Base-by-base conservation (phyloP, 1,140 invertebrate genomes). In the Bemisia tabaci region DNA sequence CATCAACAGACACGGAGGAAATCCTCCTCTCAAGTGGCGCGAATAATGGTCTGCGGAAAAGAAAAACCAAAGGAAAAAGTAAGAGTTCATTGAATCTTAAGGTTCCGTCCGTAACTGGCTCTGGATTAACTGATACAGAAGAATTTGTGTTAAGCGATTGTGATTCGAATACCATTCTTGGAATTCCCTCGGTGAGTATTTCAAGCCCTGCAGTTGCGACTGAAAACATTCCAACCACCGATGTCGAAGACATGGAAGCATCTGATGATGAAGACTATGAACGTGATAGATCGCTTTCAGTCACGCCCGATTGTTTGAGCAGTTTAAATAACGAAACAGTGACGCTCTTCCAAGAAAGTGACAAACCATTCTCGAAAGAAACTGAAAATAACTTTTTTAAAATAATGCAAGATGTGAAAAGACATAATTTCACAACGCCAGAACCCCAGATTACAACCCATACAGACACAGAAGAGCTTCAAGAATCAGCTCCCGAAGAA, bases 391-490 rank as follows among this genome's bases (percentile, higher is more conserved):
- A 69, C 12, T 24, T 71, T 27, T 48, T 70, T 48, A 48, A 48
- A 48, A 48, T 1, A 59, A 58, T 61, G 26, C 22, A 26, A 24
- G 24, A 60, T 65, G 23, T 60, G 60, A 11, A 22, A n/a, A 2
- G 25, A 21, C 12, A 24, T 26, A 11, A 25, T 9, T 12, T 65
- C 12, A 68, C 71, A 9, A 70, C 62, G 62, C 71, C 70, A 17
- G 71, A 72, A 24, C 67, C 68, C 39, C 62, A 60, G n/a, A 23
- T 67, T 25, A 24, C 23, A 62, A 25, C n/a, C 24, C 59, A 74
- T 17, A 83, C 81, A 1, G 82, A 83, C 68, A 74, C 76, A 12
- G 83, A 84, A 74, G 81, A 83, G 62, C 69, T 68, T 26, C 26
- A 39, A 12, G 26, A 60, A 25, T 60, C 60, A 63, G 66, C 33